Base-by-base conservation (phyloP, 2,797 vertebrate genomes). In the Lithobates pipiens region DNA sequence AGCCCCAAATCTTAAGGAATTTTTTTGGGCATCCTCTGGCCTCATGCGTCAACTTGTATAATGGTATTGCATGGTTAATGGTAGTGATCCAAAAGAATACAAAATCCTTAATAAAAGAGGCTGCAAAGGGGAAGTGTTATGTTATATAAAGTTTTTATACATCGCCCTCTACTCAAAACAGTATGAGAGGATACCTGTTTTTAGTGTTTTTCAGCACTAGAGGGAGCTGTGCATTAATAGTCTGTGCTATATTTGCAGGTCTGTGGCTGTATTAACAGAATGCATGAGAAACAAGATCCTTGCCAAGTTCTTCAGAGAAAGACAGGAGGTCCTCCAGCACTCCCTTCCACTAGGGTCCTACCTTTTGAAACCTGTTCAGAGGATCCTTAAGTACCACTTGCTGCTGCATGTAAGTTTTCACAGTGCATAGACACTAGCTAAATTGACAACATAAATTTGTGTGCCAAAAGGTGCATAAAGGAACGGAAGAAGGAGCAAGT, bases 321-420 rank as follows among this genome's bases (percentile, higher is more conserved):
- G 96, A 13, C 98, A 99, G 91, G 98, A 99, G 93, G 95, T 95
- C 5, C 93, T 98, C 89, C 94, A 96, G 77, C 98, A 99, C 94
- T 97, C 97, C 27, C 92, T 99, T 89, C 98, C 98, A 69, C 92
- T 99, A 88, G 98, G 98, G 89, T 99, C 98, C 89, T 99, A 99
- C 92, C 97, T 99, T 91, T 93, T 99, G 92, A 99, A 99, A 93
- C 98, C 98, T 79, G 98, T 99, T 88, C 98, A 99, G 91, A 95
- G 98, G 91, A 99, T 99, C 93, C 96, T 99, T 88, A 99, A 99
- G 93, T 99, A 99, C 92, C 98, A 99, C 90, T 96, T 99, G 54
- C 96, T 99, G 89, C 91, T 99, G 88, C 97, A 98, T 0, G 97
- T 99, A 93, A 88, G 97, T 95, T 34, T 76, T 84, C 61, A 34